Evolutionary conservation across 2,113 vertebrate genomes (phyloP).

Genomic region (Semnornis frantzii): DNA sequence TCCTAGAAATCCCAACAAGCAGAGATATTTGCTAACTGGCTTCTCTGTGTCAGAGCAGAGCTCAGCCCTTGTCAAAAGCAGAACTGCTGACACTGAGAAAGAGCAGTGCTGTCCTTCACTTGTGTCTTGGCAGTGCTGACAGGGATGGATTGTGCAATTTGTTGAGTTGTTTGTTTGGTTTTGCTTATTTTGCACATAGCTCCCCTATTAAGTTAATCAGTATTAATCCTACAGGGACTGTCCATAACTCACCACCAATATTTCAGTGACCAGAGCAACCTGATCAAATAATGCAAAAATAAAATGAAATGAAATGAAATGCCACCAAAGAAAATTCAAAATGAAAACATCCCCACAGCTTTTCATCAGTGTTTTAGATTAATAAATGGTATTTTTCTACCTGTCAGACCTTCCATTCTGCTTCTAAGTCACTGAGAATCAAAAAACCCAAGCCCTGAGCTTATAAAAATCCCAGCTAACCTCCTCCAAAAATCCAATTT

Average conservation of each 20-base stretch:
- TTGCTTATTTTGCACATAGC: conserved; percentile 57
- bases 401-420: background rate
- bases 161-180: conserved; percentile 41
- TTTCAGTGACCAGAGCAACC: background rate
- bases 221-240: background rate
- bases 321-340: background rate
- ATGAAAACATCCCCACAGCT: background rate
- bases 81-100: conserved; percentile 16
- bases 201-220: conserved; percentile 54
- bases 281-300: background rate
- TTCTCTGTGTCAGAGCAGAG: conserved; percentile 41
- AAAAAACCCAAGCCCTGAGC: background rate
- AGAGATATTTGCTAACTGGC: conserved; percentile 37
- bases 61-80: conserved; percentile 40
- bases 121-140: conserved; percentile 39
- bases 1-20: conserved; percentile 41
- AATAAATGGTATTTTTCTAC: background rate
- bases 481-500: background rate
- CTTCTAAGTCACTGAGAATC: background rate
- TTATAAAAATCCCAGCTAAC: conserved; percentile 12
- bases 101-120: conserved; percentile 38
- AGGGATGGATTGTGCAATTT: conserved; percentile 23
- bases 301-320: background rate
- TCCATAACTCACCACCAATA: background rate
- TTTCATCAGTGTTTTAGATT: background rate